phyloP scores from a whole-genome alignment of 2,113 vertebrate genomes.

The Hipposideros armiger region DNA sequence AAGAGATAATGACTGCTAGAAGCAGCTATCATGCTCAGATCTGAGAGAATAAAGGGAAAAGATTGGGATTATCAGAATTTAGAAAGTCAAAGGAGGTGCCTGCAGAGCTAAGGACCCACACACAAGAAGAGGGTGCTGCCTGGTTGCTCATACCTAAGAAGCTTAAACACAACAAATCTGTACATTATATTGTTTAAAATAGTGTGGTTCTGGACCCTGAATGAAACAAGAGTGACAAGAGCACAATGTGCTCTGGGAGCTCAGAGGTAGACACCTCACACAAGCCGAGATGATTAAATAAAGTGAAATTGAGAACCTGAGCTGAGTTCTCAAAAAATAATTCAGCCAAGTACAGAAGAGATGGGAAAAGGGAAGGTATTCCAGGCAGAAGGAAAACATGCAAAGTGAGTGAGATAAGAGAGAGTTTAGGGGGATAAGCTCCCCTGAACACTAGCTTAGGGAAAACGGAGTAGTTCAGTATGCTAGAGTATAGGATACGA shows the following conservation, averaged over 20 bases:
- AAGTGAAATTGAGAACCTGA: neutral
- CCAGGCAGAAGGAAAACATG: neutral
- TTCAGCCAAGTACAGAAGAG: neutral
- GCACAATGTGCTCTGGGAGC: neutral
- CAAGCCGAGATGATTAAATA: neutral
- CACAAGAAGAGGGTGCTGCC: too few relatives aligned
- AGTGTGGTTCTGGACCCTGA: neutral
- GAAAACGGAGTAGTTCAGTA: neutral
- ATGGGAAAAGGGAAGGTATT: neutral
- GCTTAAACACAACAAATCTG: neutral
- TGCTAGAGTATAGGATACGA: neutral
- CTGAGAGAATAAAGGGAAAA: too few relatives aligned
- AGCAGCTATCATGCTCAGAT: too few relatives aligned
- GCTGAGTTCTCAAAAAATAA: neutral
- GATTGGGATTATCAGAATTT: too few relatives aligned
- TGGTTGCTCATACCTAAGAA: too few relatives aligned
- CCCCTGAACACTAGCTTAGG: neutral
- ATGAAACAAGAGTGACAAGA: neutral
- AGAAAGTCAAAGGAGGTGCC: too few relatives aligned
- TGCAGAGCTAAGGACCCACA: too few relatives aligned
- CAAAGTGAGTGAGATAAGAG: neutral
- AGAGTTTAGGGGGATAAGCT: neutral
- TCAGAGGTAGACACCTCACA: neutral
- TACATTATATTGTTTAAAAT: neutral
- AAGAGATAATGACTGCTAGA: too few relatives aligned